Conservation (phyloP, 2,797 vertebrate species). For the Aldrovandia affinis region DNA sequence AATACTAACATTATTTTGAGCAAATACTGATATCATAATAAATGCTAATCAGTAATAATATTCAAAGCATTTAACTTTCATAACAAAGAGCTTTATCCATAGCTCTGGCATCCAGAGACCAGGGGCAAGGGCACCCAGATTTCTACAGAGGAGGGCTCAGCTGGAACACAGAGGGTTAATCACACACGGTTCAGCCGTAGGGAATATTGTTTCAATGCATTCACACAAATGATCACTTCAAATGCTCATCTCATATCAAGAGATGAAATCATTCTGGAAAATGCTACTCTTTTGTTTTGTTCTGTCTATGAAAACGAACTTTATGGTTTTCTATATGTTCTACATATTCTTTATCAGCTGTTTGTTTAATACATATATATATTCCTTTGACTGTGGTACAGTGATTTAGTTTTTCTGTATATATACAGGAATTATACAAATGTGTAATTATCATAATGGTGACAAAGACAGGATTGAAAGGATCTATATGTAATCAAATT, state of each 20-base stretch:
- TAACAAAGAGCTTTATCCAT: no score
- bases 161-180: constrained; percentile 12
- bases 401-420: not conserved
- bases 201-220: not conserved
- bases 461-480: not conserved
- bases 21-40: no score
- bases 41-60: no score
- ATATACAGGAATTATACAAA: no score
- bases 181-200: not conserved
- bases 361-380: not conserved
- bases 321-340: not conserved
- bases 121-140: not conserved
- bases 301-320: not conserved
- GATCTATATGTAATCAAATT: not conserved
- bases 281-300: not conserved
- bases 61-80: no score
- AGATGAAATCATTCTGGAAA: not conserved
- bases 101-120: not conserved
- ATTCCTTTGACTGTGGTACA: not conserved
- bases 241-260: not conserved
- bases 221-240: not conserved
- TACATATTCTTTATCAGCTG: not conserved
- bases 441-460: not conserved
- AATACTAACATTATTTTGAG: no score
- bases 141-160: not conserved